Base-by-base conservation (phyloP, 92 coral and sea anemone species). In the Desmophyllum pertusum region DNA sequence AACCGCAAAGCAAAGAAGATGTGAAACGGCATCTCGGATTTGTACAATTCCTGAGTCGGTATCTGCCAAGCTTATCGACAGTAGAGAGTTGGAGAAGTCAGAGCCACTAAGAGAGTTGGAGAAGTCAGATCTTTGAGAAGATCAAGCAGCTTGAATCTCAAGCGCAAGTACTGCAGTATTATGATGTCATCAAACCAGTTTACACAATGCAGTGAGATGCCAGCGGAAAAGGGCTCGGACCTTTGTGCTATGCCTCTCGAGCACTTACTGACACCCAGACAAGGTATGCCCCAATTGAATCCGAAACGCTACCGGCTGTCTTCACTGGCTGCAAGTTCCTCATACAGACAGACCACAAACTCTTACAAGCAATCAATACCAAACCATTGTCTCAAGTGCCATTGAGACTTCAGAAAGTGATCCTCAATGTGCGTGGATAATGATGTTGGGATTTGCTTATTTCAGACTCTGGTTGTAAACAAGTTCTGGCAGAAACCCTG, bases 321-420 rank as follows among this genome's bases (percentile, higher is more conserved):
- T 75, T 70, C 11, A 77, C 38, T 3, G 33, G 29, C 6, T 61
- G 25, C 69, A 51, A 61, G 9, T 73, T 51, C 45, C 70, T 37
- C 10, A 51, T 41, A 0, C 81, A 86, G 81, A 71, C 81, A 38
- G 85, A 86, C 29, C 90, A 80, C 71, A 86, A 86, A 29, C 82
- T 73, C 3, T 9, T 79, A 10, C 78, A 79, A 41, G 79, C 72
- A 13, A 80, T 86, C 48, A 39, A 27, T 29, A 77, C 41, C 50
- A 86, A 80, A 25, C 68, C 81, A 3, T 77, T 86, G 63, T 42
- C 73, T 4, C 80, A 79, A 68, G 73, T 57, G 5, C 85, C 86
- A 5, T 81, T 68, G 62, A 62, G 83, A 61, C 43, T 84, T 23
- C 86, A 80, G 86, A 86, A 65, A 55, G 43, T 86, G 86, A 37